Evolutionary conservation across 1,140 invertebrate genomes (phyloP).

Genomic region (Apolygus lucorum): DNA sequence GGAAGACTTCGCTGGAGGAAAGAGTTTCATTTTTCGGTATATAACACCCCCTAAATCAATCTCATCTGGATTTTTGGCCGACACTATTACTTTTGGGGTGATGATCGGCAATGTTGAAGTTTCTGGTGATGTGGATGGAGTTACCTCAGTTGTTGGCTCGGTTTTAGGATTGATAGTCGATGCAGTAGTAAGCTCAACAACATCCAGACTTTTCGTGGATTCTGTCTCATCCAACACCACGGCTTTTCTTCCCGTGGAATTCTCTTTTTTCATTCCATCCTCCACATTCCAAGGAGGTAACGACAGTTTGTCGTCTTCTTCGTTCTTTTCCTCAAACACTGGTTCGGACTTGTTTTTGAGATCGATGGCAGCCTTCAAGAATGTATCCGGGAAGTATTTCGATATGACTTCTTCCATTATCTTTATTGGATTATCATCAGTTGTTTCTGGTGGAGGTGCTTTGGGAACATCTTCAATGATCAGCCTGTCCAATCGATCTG

Average conservation of each 20-base stretch:
- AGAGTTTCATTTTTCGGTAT: background rate
- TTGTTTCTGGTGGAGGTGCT: background rate
- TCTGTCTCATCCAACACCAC: constrained; percentile 1
- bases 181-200: background rate
- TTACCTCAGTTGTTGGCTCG: background rate
- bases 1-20: background rate
- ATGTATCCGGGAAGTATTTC: background rate
- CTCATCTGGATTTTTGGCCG: constrained; percentile 5
- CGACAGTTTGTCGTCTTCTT: too few species aligned
- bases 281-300: too few species aligned
- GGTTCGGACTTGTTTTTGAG: too few species aligned
- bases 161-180: background rate
- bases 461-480: background rate
- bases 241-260: background rate
- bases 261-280: too few species aligned
- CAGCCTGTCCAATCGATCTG: background rate
- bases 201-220: too few species aligned
- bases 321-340: too few species aligned
- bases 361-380: background rate
- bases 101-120: background rate
- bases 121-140: background rate
- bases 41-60: constrained; percentile 3
- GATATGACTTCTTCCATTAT: background rate
- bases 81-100: background rate
- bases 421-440: background rate